A percentile compares a stretch with the other conserved stretches of the same genome.
These are phyloP conservation scores for Anisognathus igniventris DNA, from an alignment of 2,797 vertebrate genomes.

Conservation along the genomic window DNA sequence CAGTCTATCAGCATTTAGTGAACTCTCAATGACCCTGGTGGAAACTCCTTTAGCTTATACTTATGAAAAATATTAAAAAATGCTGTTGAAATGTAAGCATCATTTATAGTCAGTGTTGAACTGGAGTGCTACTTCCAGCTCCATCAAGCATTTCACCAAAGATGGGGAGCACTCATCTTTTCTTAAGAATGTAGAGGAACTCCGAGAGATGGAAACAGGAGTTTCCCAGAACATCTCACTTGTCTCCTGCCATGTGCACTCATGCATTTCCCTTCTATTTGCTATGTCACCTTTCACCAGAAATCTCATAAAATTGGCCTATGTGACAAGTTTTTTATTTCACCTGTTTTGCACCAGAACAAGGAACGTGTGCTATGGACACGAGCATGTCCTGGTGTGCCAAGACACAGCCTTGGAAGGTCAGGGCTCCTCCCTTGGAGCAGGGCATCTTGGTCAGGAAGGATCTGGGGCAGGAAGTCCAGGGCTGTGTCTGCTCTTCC, in stretches of 20 bases:
- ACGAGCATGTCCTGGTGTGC: background rate
- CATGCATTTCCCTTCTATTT: accelerated
- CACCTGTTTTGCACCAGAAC: background rate
- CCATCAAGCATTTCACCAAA: constrained; percentile 15
- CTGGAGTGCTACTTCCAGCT: background rate
- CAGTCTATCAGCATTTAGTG: constrained; percentile 65
- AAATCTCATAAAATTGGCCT: background rate
- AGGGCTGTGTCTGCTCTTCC: constrained; percentile 41
- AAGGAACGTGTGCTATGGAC: background rate
- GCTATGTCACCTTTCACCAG: background rate
- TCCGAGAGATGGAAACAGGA: background rate
- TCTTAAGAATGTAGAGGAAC: background rate
- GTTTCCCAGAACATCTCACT: background rate
- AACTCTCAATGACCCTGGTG: constrained; percentile 60
- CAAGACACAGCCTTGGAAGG: background rate
- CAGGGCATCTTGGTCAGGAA: constrained; percentile 47
- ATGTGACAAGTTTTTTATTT: background rate
- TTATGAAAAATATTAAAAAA: constrained; percentile 67
- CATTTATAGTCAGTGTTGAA: constrained; percentile 41
- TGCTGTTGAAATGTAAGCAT: constrained; percentile 46
- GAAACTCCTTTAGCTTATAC: constrained; percentile 58
- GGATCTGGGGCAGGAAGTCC: constrained; percentile 46
- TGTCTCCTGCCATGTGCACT: background rate
- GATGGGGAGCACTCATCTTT: background rate
- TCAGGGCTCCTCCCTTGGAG: background rate